A percentile compares a stretch with the other conserved stretches of the same genome.
These are phyloP conservation scores for Acanthosepion lycidas DNA, from an alignment of 2,888 invertebrate genomes.

Conservation along the genomic window DNA sequence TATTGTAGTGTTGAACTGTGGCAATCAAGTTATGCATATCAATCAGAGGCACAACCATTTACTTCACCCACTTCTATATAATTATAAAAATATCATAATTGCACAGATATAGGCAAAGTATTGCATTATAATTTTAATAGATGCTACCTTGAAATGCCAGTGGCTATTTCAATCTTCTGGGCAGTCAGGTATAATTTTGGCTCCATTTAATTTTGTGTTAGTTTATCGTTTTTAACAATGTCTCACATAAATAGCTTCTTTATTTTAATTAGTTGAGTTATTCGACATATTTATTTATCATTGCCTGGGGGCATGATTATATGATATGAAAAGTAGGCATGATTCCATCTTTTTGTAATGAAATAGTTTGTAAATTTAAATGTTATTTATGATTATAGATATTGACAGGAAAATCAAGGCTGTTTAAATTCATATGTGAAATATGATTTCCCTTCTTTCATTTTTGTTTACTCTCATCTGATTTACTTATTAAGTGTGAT, in stretches of 20 bases:
- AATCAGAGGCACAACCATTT: neutral
- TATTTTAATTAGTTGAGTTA: neutral
- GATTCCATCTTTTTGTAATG: neutral
- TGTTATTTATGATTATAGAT: neutral
- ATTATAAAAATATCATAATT: neutral
- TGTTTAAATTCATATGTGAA: neutral
- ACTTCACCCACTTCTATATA: neutral
- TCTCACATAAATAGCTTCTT: neutral
- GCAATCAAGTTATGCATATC: neutral
- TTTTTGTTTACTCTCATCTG: neutral
- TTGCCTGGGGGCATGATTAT: neutral
- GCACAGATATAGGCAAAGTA: neutral
- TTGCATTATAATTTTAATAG: neutral
- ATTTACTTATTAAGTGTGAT: neutral
- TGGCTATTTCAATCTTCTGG: neutral
- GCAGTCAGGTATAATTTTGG: conserved; percentile 7
- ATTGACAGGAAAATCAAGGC: neutral
- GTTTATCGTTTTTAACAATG: neutral
- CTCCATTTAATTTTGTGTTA: neutral
- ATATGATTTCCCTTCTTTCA: neutral
- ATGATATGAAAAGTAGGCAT: neutral
- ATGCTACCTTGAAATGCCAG: neutral
- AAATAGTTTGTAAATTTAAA: neutral
- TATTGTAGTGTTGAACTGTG: neutral
- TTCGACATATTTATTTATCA: neutral